phyloP scores from a whole-genome alignment of 2,797 vertebrate genomes.

The Sebastes oblongus region DNA sequence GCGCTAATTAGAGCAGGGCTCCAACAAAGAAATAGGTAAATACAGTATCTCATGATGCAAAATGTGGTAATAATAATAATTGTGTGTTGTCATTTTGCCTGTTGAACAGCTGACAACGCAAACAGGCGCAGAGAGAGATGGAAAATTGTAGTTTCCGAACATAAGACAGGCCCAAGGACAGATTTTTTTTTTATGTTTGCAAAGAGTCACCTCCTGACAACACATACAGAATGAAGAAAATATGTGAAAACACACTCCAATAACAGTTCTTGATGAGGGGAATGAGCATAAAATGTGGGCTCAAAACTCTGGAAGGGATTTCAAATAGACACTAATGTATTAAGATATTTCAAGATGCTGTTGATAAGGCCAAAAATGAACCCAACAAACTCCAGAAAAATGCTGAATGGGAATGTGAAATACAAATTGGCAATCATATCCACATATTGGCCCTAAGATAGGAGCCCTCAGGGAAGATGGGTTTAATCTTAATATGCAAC shows the following conservation, averaged over 20 bases:
- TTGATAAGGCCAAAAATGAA: neutral
- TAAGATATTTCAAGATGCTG: neutral
- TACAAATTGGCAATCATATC: slow-evolving; percentile 22
- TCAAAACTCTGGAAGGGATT: neutral
- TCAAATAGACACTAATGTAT: neutral
- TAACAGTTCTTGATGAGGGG: neutral
- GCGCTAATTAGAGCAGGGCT: slow-evolving; percentile 25
- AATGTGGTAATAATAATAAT: slow-evolving; percentile 23
- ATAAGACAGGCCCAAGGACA: slow-evolving; percentile 21
- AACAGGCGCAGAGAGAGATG: neutral
- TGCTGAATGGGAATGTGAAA: neutral
- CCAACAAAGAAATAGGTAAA: slow-evolving; percentile 2
- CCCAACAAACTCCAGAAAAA: neutral
- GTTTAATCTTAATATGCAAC: slow-evolving; percentile 40
- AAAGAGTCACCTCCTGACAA: neutral
- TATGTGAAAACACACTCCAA: neutral
- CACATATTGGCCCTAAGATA: slow-evolving; percentile 5
- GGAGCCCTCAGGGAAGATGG: neutral
- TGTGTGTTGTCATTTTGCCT: neutral
- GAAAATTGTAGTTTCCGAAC: neutral
- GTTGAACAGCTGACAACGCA: neutral
- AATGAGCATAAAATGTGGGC: neutral
- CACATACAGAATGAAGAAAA: neutral
- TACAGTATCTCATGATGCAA: slow-evolving; percentile 26
- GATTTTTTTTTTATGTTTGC: neutral